These are phyloP conservation scores for Patella vulgata DNA, from an alignment of 1,140 invertebrate genomes.

Conservation along the genomic window DNA sequence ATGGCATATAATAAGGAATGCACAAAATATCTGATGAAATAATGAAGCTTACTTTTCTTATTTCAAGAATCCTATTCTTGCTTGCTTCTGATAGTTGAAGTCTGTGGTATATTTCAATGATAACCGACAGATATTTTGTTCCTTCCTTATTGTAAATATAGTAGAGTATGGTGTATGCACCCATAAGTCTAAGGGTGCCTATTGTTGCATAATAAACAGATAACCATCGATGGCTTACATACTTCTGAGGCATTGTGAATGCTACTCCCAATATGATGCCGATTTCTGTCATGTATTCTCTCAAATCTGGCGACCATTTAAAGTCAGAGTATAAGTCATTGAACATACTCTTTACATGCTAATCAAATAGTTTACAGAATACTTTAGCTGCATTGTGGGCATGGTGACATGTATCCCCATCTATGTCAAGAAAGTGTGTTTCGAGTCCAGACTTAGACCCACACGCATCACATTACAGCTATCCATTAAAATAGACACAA, in stretches of 20 bases:
- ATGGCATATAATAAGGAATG: no score
- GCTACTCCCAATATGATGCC: slow-evolving; percentile 22
- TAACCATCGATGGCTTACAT: slow-evolving; percentile 30
- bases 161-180: slow-evolving; percentile 30
- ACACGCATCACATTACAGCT: slow-evolving; percentile 38
- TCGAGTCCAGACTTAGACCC: slow-evolving; percentile 35
- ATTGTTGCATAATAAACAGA: slow-evolving; percentile 34
- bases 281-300: slow-evolving; percentile 21
- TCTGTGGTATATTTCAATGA: no score
- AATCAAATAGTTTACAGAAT: slow-evolving; percentile 37
- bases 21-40: no score
- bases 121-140: no score
- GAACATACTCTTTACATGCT: slow-evolving; percentile 21
- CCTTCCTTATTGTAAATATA: no score
- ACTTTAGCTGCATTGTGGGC: slow-evolving; percentile 34
- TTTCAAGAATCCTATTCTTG: no score
- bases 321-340: slow-evolving; percentile 33
- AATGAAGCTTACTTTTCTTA: no score
- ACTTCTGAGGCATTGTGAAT: slow-evolving; percentile 29
- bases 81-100: no score
- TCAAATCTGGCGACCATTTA: slow-evolving; percentile 36
- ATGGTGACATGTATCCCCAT: slow-evolving; percentile 45
- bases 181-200: slow-evolving; percentile 12
- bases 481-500: slow-evolving; percentile 38
- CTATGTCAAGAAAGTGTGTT: slow-evolving; percentile 37